phyloP scores from a whole-genome alignment of 2,888 invertebrate species.

The Eledona agricola region DNA sequence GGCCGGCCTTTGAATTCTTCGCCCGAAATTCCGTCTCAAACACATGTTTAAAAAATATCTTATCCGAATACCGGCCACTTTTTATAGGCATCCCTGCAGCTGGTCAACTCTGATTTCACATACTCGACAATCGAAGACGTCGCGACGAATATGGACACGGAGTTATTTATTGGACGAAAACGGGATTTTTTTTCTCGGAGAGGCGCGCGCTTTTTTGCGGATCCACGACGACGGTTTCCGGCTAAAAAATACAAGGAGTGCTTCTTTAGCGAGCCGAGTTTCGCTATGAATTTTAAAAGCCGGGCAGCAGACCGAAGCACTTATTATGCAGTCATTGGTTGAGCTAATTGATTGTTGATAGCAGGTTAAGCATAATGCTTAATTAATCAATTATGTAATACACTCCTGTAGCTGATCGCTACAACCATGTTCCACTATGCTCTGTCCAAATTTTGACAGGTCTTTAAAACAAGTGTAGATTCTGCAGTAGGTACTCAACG shows the following conservation, averaged over 20 bases:
- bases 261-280: conserved; percentile 17
- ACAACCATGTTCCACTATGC: too few species aligned
- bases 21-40: conserved; percentile 62
- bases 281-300: conserved; percentile 9
- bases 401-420: too few species aligned
- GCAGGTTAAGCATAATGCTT: conserved; percentile 12
- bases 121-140: conserved; percentile 45
- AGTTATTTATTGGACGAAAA: conserved; percentile 47
- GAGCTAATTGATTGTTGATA: conserved; percentile 20
- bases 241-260: conserved; percentile 15
- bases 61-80: conserved; percentile 60
- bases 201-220: conserved; percentile 23
- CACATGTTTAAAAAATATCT: conserved; percentile 64
- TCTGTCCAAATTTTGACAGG: too few species aligned
- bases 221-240: conserved; percentile 27
- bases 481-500: too few species aligned
- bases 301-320: not conserved
- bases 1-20: conserved; percentile 59
- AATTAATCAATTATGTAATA: conserved; percentile 19
- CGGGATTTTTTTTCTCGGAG: conserved; percentile 39
- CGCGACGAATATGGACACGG: conserved; percentile 50
- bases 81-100: conserved; percentile 53
- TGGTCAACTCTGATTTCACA: conserved; percentile 53
- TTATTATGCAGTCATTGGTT: conserved; percentile 18
- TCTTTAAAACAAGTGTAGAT: too few species aligned